These are phyloP conservation scores for Trichonephila clavata DNA, from an alignment of 1,140 invertebrate genomes.

Conservation along the genomic window DNA sequence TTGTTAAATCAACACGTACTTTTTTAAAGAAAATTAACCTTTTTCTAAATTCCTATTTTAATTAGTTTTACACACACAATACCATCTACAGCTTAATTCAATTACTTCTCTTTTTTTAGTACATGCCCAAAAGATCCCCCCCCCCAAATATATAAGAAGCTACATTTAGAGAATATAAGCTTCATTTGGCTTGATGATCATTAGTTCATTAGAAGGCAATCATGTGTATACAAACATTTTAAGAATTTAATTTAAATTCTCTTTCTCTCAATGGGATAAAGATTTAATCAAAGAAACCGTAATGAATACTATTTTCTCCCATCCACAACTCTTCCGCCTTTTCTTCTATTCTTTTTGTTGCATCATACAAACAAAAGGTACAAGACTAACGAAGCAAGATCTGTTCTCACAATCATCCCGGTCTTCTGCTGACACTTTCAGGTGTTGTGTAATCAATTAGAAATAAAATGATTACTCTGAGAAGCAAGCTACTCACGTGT, in stretches of 20 bases:
- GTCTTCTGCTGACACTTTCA: conserved; percentile 37
- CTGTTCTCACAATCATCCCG: background rate
- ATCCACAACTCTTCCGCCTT: background rate
- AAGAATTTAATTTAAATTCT: background rate
- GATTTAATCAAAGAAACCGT: conserved; percentile 28
- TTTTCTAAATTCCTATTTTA: background rate
- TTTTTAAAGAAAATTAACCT: too few species aligned
- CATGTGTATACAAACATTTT: background rate
- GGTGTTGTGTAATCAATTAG: conserved; percentile 56
- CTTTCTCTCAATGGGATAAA: background rate
- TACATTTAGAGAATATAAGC: background rate
- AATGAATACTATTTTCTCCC: background rate
- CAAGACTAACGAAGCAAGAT: conserved; percentile 43
- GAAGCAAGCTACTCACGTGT: conserved; percentile 30
- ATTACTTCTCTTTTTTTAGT: background rate
- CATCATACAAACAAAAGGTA: background rate
- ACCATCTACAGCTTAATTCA: background rate
- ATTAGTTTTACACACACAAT: background rate
- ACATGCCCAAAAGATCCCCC: background rate
- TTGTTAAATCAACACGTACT: too few species aligned
- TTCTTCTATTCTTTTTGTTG: conserved; percentile 3
- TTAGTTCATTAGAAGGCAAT: background rate
- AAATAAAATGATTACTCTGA: conserved; percentile 56
- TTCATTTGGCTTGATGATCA: background rate
- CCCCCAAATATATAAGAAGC: background rate